These are phyloP conservation scores for Drosophila sucinea DNA, from an alignment of 1,140 invertebrate species.

Conservation along the genomic window DNA sequence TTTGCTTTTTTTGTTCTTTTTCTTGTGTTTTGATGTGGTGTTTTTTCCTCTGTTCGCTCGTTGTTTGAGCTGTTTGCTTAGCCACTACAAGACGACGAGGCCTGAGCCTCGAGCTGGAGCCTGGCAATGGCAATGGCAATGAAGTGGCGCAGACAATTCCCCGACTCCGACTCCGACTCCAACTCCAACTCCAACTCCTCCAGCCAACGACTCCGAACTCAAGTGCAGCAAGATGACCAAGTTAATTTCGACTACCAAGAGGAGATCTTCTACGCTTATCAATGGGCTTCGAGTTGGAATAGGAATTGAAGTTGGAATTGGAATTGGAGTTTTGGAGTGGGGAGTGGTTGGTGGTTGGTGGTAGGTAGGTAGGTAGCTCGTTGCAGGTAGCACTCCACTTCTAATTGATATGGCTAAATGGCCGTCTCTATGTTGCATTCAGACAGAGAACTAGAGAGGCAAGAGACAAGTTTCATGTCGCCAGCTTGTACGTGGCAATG, in stretches of 20 bases:
- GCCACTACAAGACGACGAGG: slow-evolving; percentile 71
- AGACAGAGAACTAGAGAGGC: slow-evolving; percentile 8
- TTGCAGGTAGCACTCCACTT: slow-evolving; percentile 34
- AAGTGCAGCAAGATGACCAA: slow-evolving; percentile 79
- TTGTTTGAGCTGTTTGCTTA: slow-evolving; percentile 75
- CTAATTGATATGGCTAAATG: slow-evolving; percentile 81
- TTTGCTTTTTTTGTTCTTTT: not conserved
- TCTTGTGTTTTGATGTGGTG: not conserved
- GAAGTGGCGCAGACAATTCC: slow-evolving; percentile 65
- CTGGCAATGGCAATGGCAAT: slow-evolving; percentile 23
- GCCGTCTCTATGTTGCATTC: slow-evolving; percentile 60
- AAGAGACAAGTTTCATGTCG: slow-evolving; percentile 80
- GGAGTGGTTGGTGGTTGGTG: slow-evolving; percentile 8
- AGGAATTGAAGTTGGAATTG: slow-evolving; percentile 3
- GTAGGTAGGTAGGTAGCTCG: slow-evolving; percentile 25
- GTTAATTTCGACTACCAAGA: slow-evolving; percentile 67
- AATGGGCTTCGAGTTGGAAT: slow-evolving; percentile 37
- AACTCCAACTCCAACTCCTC: slow-evolving; percentile 12
- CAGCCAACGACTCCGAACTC: slow-evolving; percentile 33
- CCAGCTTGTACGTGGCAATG: slow-evolving; percentile 82
- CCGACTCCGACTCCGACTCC: slow-evolving; percentile 22
- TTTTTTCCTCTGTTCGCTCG: slow-evolving; percentile 28
- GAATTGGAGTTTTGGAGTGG: not conserved
- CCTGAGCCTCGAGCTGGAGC: slow-evolving; percentile 39
- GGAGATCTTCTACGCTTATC: slow-evolving; percentile 53